A percentile compares a stretch with the other conserved stretches of the same genome.
Conservation (phyloP, 2,797 vertebrate genomes). For the Clarias pachynema region DNA sequence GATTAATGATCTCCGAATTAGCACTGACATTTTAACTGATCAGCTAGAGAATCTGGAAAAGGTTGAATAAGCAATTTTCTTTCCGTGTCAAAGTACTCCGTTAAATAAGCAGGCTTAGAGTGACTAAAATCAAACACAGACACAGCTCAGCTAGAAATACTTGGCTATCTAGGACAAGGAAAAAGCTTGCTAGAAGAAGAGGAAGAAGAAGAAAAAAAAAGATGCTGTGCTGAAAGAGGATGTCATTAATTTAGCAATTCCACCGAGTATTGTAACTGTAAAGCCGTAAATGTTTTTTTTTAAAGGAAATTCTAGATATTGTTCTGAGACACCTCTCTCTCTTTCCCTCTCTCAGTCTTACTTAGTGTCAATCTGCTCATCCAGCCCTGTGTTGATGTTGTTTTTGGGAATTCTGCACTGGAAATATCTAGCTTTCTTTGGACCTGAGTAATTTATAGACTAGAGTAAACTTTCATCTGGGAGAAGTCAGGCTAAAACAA, state of each 20-base stretch:
- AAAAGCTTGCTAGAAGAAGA: neutral
- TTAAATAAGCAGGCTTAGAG: constrained; percentile 59
- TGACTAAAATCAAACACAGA: constrained; percentile 53
- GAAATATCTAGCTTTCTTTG: constrained; percentile 74
- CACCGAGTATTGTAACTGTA: constrained; percentile 30
- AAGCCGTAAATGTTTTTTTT: constrained; percentile 11
- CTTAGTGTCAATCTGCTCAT: constrained; percentile 65
- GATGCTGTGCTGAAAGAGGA: constrained; percentile 10
- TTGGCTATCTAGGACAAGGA: constrained; percentile 39
- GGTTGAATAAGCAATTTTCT: constrained; percentile 64
- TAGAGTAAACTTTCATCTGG: constrained; percentile 79
- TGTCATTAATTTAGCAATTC: constrained; percentile 43
- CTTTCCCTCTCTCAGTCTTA: constrained; percentile 20
- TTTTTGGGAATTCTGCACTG: constrained; percentile 67
- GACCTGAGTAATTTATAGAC: constrained; percentile 73
- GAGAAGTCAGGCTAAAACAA: constrained; percentile 74
- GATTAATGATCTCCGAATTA: constrained; percentile 64
- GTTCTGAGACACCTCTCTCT: constrained; percentile 8
- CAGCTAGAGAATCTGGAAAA: constrained; percentile 68
- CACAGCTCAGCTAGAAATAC: constrained; percentile 47
- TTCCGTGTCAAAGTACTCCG: constrained; percentile 57
- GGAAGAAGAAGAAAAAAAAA: constrained; percentile 3
- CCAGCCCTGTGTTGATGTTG: constrained; percentile 64
- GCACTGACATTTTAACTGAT: constrained; percentile 65
- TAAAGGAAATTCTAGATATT: constrained; percentile 31